These are phyloP conservation scores for Theonella swinhoei DNA, from an alignment of 37 sponge, comb jelly and placozoan species.

Conservation along the genomic window DNA sequence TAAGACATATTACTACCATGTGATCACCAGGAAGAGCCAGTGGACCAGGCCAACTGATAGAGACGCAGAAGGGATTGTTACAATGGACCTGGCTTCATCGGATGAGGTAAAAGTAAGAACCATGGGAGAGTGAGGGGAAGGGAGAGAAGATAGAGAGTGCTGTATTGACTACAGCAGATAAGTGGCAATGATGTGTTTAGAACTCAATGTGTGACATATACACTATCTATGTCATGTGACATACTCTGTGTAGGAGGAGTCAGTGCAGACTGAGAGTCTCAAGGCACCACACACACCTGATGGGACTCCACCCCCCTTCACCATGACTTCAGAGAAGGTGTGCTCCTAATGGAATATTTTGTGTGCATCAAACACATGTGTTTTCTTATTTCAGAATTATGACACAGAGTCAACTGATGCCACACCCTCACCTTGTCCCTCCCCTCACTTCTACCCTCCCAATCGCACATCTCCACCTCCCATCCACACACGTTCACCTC, in stretches of 20 bases:
- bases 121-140: neutral
- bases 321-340: neutral
- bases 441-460: neutral
- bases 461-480: neutral
- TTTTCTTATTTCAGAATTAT: neutral
- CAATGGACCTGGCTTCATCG: slow-evolving; percentile 44
- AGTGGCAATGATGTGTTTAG: neutral
- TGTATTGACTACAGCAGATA: neutral
- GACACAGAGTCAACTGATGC: neutral
- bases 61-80: slow-evolving; percentile 37
- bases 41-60: slow-evolving; percentile 69
- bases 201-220: neutral
- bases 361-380: neutral
- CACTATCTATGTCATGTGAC: neutral
- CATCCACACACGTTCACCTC: neutral
- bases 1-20: slow-evolving; percentile 72
- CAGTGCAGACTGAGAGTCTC: neutral
- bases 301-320: slow-evolving; percentile 9
- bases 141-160: neutral
- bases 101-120: neutral
- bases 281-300: slow-evolving; percentile 43
- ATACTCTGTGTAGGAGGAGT: neutral
- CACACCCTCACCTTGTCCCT: neutral
- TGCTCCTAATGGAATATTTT: neutral
- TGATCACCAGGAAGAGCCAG: slow-evolving; percentile 74